These are phyloP conservation scores for Steatornis caripensis DNA, from an alignment of 2,113 vertebrate genomes.

Conservation along the genomic window DNA sequence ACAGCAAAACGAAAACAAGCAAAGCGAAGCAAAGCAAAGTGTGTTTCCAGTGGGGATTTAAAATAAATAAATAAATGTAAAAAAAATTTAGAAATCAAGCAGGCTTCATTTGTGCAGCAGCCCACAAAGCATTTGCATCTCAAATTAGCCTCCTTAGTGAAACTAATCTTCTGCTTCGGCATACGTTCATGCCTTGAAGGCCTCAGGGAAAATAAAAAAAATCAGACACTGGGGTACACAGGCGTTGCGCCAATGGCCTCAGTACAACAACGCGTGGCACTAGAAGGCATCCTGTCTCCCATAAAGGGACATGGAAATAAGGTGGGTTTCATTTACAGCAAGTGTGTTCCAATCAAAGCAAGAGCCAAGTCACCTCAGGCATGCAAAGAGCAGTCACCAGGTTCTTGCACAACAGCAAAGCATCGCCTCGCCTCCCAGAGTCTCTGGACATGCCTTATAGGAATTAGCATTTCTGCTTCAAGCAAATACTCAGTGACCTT, in stretches of 20 bases:
- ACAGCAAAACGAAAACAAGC: neutral
- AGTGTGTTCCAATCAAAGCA: neutral
- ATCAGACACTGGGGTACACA: neutral
- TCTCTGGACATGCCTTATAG: neutral
- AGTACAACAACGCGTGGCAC: neutral
- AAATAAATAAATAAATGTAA: neutral
- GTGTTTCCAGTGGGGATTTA: neutral
- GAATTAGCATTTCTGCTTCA: neutral
- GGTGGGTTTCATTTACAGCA: neutral
- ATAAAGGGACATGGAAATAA: neutral
- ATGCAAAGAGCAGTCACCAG: neutral
- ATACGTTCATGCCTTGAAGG: neutral
- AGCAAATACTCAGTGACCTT: neutral
- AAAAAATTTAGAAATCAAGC: neutral
- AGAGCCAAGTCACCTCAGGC: neutral
- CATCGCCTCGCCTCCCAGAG: neutral
- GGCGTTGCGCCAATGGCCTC: neutral
- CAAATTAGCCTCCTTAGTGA: neutral
- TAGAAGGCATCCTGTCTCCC: neutral
- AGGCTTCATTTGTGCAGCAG: neutral
- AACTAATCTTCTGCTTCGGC: neutral
- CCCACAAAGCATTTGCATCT: neutral
- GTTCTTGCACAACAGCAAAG: neutral
- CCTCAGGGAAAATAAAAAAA: neutral
- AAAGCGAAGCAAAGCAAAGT: neutral